phyloP scores from a whole-genome alignment of 2,888 invertebrate species.

The Scrobipalpa costella region DNA sequence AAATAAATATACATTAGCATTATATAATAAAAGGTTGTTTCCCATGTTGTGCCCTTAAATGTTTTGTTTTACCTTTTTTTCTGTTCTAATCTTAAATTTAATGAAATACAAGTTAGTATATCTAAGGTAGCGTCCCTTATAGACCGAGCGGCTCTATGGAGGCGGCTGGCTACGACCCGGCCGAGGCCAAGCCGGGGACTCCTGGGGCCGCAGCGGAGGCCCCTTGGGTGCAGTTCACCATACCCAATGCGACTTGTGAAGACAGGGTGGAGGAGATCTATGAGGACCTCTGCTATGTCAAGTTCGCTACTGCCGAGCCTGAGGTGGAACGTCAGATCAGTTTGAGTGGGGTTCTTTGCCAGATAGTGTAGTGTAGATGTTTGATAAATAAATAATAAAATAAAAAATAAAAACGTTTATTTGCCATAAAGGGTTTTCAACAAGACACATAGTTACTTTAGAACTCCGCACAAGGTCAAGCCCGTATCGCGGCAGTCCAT shows the following conservation, averaged over 20 bases:
- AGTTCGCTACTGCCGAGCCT: slow-evolving; percentile 85
- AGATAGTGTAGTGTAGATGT: not conserved
- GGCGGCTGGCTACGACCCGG: not conserved
- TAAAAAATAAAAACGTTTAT: too few relatives aligned
- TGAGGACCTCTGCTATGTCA: slow-evolving; percentile 93
- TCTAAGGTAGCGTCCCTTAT: not conserved
- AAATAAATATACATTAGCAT: too few relatives aligned
- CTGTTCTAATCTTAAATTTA: too few relatives aligned
- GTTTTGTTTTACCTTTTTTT: too few relatives aligned
- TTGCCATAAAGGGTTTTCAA: not conserved
- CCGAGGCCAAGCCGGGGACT: not conserved
- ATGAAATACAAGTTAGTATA: not conserved
- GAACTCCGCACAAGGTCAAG: too few relatives aligned
- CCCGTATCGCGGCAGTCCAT: too few relatives aligned
- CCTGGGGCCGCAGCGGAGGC: slow-evolving; percentile 57
- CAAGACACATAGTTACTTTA: too few relatives aligned
- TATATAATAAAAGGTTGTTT: too few relatives aligned
- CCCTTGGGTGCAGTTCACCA: slow-evolving; percentile 85
- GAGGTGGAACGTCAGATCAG: slow-evolving; percentile 77
- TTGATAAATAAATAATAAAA: too few relatives aligned
- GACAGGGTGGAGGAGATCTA: slow-evolving; percentile 91
- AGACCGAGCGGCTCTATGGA: slow-evolving; percentile 11
- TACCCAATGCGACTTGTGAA: slow-evolving; percentile 81
- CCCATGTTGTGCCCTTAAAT: too few relatives aligned
- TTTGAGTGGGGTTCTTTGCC: slow-evolving; percentile 9